A percentile compares a stretch with the other conserved stretches of the same genome.
Evolutionary conservation across 1,140 invertebrate species (phyloP).

Genomic region (Halesus radiatus): DNA sequence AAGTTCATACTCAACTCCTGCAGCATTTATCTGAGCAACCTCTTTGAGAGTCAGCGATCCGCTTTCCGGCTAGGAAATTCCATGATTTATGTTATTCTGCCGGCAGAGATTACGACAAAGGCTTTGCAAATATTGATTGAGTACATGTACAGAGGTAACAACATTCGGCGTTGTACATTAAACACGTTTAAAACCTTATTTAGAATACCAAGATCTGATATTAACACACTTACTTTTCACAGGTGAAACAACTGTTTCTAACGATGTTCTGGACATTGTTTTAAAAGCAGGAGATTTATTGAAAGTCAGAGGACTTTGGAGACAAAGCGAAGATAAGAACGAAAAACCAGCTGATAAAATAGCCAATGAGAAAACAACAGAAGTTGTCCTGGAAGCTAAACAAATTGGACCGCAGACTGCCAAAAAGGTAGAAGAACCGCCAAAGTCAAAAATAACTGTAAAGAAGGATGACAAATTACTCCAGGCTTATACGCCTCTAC

Average conservation of each 20-base stretch:
- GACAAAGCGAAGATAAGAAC: constrained; percentile 70
- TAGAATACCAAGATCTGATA: neutral
- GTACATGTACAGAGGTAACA: constrained; percentile 83
- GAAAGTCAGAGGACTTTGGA: constrained; percentile 81
- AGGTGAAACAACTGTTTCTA: constrained; percentile 87
- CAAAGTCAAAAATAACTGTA: constrained; percentile 63
- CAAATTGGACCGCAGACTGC: constrained; percentile 50
- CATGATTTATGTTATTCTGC: constrained; percentile 82
- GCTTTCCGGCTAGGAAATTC: constrained; percentile 70
- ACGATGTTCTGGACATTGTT: constrained; percentile 84
- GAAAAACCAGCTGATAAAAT: constrained; percentile 50
- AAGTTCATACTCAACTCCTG: constrained; percentile 89
- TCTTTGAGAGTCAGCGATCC: constrained; percentile 71
- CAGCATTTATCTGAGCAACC: constrained; percentile 71
- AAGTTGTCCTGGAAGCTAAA: constrained; percentile 47
- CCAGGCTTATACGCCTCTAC: constrained; percentile 64
- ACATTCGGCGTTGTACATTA: neutral
- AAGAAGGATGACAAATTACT: constrained; percentile 70
- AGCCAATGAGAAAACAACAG: constrained; percentile 39
- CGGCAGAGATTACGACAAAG: constrained; percentile 83
- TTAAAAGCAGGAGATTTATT: constrained; percentile 84
- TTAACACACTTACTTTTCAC: constrained; percentile 49
- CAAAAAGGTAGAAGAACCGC: constrained; percentile 59
- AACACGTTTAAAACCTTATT: neutral
- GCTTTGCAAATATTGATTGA: constrained; percentile 86